Evolutionary conservation across 2,888 invertebrate genomes (phyloP).

Genomic region (Cantharis rufa): DNA sequence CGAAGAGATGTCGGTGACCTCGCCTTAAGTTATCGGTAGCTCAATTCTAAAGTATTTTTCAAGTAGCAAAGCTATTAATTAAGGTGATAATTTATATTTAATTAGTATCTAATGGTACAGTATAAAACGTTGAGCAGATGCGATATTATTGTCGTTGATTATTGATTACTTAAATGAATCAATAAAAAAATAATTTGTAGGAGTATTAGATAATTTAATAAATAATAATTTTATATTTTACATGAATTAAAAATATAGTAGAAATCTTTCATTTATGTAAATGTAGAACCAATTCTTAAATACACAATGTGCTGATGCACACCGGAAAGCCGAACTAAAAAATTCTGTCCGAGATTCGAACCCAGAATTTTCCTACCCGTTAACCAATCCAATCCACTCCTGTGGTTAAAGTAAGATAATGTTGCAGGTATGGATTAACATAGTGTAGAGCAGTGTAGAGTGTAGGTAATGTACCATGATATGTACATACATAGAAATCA

Average conservation of each 20-base stretch:
- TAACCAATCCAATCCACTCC: no score
- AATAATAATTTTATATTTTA: neutral
- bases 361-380: no score
- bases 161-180: neutral
- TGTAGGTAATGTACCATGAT: no score
- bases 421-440: no score
- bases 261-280: neutral
- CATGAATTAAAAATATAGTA: neutral
- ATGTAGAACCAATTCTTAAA: no score
- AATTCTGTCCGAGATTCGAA: no score
- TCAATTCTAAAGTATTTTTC: conserved; percentile 24
- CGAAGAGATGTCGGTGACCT: conserved; percentile 35
- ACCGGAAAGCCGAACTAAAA: no score
- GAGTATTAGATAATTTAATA: neutral
- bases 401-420: no score
- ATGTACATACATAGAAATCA: no score
- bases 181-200: neutral
- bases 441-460: no score
- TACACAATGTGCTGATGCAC: no score
- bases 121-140: neutral
- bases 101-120: conserved; percentile 6
- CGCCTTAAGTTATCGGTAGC: conserved; percentile 30
- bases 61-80: conserved; percentile 28
- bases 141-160: neutral
- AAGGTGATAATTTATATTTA: conserved; percentile 22